Evolutionary conservation across 92 coral and sea anemone genomes (phyloP).

Genomic region (Porites evermanni): DNA sequence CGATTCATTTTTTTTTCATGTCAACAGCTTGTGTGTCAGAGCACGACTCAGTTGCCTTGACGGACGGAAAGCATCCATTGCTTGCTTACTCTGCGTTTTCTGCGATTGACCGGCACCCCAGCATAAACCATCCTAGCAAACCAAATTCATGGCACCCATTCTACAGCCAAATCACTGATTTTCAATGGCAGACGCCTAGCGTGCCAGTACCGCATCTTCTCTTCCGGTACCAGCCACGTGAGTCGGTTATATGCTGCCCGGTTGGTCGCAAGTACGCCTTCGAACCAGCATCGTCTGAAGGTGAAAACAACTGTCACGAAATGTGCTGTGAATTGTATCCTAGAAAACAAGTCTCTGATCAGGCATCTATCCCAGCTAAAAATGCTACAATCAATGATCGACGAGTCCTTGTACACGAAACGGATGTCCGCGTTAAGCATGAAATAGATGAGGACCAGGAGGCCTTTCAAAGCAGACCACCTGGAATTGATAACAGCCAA

Average conservation of each 20-base stretch:
- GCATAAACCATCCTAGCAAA: not conserved
- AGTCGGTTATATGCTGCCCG: constrained; percentile 14
- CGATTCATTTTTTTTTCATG: not conserved
- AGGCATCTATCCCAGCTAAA: not conserved
- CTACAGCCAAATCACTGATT: not conserved
- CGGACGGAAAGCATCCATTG: not conserved
- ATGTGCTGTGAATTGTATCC: not conserved
- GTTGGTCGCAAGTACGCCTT: not conserved
- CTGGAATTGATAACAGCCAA: constrained; percentile 2
- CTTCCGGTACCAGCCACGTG: not conserved
- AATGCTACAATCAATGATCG: too few species aligned
- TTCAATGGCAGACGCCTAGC: constrained; percentile 3
- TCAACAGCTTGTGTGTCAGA: not conserved
- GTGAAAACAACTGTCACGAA: not conserved
- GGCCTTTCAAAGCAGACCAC: not conserved
- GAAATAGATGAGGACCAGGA: not conserved
- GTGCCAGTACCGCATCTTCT: not conserved
- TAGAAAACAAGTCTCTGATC: not conserved
- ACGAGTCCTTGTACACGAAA: not conserved
- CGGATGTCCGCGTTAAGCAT: not conserved
- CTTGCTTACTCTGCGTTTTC: constrained; percentile 14
- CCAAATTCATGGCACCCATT: not conserved
- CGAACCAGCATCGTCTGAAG: not conserved
- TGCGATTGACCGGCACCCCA: not conserved
- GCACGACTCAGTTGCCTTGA: not conserved